A percentile compares a stretch with the other conserved stretches of the same genome.
Conservation (phyloP, 92 coral and sea anemone species). For the Muricea muricata region DNA sequence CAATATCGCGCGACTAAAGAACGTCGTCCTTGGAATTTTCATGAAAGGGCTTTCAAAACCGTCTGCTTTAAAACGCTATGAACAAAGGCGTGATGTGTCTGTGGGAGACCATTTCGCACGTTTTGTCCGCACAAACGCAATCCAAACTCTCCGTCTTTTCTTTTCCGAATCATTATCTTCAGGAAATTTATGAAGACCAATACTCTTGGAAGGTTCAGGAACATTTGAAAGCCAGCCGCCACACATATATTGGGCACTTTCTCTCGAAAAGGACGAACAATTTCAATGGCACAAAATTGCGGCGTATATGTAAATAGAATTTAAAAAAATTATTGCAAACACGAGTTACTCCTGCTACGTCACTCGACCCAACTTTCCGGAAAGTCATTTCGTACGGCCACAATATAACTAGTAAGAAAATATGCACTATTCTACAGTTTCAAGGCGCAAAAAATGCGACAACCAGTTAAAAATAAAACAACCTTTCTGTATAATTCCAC, state of each 20-base stretch:
- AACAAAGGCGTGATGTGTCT: no score
- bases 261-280: background rate
- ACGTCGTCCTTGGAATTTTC: no score
- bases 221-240: slow-evolving; percentile 48
- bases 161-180: no score
- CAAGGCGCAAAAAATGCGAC: background rate
- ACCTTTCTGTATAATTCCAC: no score
- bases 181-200: no score
- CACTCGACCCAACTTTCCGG: background rate
- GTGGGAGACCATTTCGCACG: no score
- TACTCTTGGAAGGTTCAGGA: background rate
- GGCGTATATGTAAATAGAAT: background rate
- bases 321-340: no score
- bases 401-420: background rate
- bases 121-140: no score
- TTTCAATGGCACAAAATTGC: background rate
- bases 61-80: no score
- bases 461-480: background rate
- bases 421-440: background rate
- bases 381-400: background rate
- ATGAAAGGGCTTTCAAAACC: no score
- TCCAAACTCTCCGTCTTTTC: no score
- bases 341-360: background rate
- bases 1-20: no score
- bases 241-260: slow-evolving; percentile 12